Evolutionary conservation across 2,797 vertebrate genomes (phyloP).

Genomic region (Rhinella marina): DNA sequence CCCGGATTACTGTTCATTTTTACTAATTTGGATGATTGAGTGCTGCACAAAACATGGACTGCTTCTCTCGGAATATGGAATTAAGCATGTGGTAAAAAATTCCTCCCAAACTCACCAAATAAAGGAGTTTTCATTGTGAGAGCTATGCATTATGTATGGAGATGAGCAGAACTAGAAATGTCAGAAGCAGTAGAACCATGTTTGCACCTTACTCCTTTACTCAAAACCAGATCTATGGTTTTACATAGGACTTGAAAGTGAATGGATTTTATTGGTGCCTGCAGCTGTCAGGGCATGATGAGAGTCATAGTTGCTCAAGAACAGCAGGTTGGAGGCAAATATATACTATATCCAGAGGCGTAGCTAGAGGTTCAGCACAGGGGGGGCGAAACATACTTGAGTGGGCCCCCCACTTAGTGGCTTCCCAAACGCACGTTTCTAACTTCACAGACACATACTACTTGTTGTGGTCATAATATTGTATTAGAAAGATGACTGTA

Average conservation of each 20-base stretch:
- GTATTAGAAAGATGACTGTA: too few species aligned
- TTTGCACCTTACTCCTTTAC: neutral
- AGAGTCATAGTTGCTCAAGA: neutral
- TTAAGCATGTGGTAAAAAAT: neutral
- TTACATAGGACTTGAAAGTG: neutral
- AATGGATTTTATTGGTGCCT: neutral
- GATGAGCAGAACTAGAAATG: neutral
- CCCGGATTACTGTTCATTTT: slow-evolving; percentile 23
- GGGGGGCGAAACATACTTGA: too few species aligned
- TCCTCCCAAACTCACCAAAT: neutral
- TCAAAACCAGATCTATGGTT: neutral
- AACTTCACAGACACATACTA: too few species aligned
- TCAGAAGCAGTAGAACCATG: neutral
- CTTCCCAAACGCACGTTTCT: too few species aligned
- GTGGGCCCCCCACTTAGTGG: too few species aligned
- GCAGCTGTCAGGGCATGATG: neutral
- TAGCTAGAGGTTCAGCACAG: too few species aligned
- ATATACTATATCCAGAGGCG: too few species aligned
- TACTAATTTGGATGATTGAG: slow-evolving; percentile 58
- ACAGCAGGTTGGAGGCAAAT: neutral
- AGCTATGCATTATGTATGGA: neutral
- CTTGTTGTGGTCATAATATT: too few species aligned
- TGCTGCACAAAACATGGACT: slow-evolving; percentile 14
- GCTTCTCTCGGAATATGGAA: neutral
- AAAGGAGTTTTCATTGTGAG: neutral